These are phyloP conservation scores for Scaptodrosophila lebanonensis DNA, from an alignment of 1,140 invertebrate genomes.

Conservation along the genomic window DNA sequence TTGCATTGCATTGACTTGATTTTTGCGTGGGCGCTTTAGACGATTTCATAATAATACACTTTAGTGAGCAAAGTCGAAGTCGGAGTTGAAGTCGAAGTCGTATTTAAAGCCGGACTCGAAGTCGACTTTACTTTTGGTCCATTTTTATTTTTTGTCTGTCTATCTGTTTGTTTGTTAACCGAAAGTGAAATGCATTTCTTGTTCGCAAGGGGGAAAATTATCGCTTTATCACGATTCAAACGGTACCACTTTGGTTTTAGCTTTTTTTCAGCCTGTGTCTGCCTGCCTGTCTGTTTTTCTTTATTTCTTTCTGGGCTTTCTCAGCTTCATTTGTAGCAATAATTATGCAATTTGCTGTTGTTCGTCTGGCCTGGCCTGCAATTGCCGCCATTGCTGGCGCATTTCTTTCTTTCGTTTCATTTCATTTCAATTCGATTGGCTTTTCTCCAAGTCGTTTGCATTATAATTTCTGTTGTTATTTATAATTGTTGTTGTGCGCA, in stretches of 20 bases:
- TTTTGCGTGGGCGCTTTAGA: constrained; percentile 54
- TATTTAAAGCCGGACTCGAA: too few species aligned
- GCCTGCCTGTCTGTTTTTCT: too few species aligned
- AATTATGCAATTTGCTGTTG: constrained; percentile 69
- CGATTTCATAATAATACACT: constrained; percentile 49
- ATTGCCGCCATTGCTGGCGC: constrained; percentile 36
- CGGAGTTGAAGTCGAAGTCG: too few species aligned
- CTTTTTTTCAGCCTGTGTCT: too few species aligned
- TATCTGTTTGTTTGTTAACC: constrained; percentile 61
- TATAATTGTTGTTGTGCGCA: constrained; percentile 39
- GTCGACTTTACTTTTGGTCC: constrained; percentile 26
- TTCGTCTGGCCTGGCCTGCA: constrained; percentile 5
- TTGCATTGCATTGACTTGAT: constrained; percentile 13
- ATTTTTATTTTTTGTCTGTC: too few species aligned
- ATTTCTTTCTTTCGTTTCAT: constrained; percentile 34
- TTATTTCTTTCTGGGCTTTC: constrained; percentile 36
- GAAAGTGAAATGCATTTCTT: constrained; percentile 69
- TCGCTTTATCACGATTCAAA: constrained; percentile 74
- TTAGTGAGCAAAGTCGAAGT: too few species aligned
- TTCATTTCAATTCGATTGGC: neutral
- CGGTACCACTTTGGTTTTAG: constrained; percentile 52
- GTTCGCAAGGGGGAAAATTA: constrained; percentile 49
- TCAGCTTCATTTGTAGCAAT: constrained; percentile 69
- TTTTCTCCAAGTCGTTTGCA: constrained; percentile 5
- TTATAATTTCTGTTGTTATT: constrained; percentile 47